Conservation (phyloP, 2,888 invertebrate genomes). For the Muschampia plurimacula region DNA sequence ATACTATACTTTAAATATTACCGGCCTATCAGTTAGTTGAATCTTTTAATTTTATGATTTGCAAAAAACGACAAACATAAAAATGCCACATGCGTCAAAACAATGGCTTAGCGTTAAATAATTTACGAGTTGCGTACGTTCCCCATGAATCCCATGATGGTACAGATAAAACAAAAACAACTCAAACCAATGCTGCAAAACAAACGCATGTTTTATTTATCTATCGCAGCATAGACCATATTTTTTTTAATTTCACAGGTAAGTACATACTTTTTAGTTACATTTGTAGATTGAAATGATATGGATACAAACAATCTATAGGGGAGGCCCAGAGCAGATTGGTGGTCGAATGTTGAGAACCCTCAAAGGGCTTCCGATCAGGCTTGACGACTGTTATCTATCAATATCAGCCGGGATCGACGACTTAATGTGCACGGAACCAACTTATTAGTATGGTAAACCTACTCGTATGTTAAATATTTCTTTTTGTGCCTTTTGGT, state of each 20-base stretch:
- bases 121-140: slow-evolving; percentile 31
- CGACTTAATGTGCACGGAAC: no score
- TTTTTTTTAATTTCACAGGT: not conserved
- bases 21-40: not conserved
- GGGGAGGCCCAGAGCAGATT: no score
- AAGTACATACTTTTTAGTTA: not conserved
- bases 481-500: not conserved
- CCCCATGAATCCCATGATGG: slow-evolving; percentile 13
- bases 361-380: no score
- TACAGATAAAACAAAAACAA: slow-evolving; percentile 22
- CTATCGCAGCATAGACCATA: not conserved
- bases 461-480: not conserved
- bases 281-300: not conserved
- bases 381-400: no score
- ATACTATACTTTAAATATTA: no score
- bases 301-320: not conserved
- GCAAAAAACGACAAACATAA: slow-evolving; percentile 32
- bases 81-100: slow-evolving; percentile 36
- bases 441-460: no score
- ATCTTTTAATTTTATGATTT: not conserved
- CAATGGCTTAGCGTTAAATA: slow-evolving; percentile 38
- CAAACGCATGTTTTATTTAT: slow-evolving; percentile 11
- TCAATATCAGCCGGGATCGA: no score
- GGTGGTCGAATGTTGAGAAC: no score
- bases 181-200: not conserved